A percentile compares a stretch with the other conserved stretches of the same genome.
These are phyloP conservation scores for Neogobius melanostomus DNA, from an alignment of 2,113 vertebrate species.

Conservation along the genomic window DNA sequence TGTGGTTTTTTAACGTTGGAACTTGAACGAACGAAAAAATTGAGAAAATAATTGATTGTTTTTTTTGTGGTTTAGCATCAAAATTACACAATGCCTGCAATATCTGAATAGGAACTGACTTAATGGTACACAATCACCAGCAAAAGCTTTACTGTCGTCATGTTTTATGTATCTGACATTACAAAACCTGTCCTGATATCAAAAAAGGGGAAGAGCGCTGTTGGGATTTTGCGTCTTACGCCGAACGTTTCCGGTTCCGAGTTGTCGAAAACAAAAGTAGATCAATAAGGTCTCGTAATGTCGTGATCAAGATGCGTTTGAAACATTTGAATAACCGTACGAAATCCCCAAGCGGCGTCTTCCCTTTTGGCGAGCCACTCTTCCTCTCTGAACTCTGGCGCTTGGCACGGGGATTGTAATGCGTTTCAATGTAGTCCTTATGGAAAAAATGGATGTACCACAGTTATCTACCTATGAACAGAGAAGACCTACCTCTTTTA, in stretches of 20 bases:
- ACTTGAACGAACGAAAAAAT: conserved; percentile 28
- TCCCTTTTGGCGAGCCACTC: conserved; percentile 32
- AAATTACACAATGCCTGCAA: conserved; percentile 53
- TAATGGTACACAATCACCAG: conserved; percentile 74
- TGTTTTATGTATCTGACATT: conserved; percentile 52
- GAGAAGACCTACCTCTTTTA: conserved; percentile 77
- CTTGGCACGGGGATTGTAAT: conserved; percentile 71
- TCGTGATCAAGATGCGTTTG: too few relatives aligned
- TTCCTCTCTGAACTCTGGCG: conserved; percentile 43
- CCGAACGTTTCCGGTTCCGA: too few relatives aligned
- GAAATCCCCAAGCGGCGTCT: neutral
- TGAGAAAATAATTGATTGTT: conserved; percentile 19
- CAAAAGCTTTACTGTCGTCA: conserved; percentile 69
- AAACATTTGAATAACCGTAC: neutral
- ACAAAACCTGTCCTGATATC: conserved; percentile 63
- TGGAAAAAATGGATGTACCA: conserved; percentile 71
- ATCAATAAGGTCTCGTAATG: too few relatives aligned
- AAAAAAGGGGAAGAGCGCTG: neutral
- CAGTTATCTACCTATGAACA: conserved; percentile 74
- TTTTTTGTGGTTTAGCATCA: conserved; percentile 23
- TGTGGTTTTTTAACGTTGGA: conserved; percentile 39
- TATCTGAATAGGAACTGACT: conserved; percentile 28
- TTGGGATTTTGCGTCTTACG: neutral
- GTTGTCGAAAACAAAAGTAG: too few relatives aligned
- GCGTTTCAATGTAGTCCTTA: conserved; percentile 73